phyloP scores from a whole-genome alignment of 2,113 vertebrate genomes.

The Ciconia maguari region DNA sequence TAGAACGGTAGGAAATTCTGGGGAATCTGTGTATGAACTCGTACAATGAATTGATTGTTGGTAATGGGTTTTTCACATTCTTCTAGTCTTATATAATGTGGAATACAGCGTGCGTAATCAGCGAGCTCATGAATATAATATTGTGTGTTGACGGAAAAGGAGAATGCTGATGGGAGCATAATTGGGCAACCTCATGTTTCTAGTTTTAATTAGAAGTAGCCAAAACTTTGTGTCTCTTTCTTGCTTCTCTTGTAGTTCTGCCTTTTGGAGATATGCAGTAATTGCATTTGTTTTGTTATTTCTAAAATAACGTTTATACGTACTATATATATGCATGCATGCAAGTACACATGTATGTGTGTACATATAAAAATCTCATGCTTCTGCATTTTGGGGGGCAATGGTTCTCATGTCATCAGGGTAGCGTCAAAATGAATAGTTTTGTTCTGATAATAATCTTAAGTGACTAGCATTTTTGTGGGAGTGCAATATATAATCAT shows the following conservation, averaged over 20 bases:
- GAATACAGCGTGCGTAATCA: constrained; percentile 51
- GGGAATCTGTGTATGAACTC: constrained; percentile 29
- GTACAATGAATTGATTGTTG: constrained; percentile 75
- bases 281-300: neutral
- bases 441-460: neutral
- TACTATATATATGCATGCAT: accelerated
- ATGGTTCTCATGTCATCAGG: neutral
- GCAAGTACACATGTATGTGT: neutral
- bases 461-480: neutral
- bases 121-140: constrained; percentile 52
- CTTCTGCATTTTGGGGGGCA: neutral
- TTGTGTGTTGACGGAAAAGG: constrained; percentile 44
- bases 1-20: constrained; percentile 87
- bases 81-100: constrained; percentile 66
- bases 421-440: neutral
- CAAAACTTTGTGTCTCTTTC: neutral
- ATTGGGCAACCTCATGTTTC: constrained; percentile 37
- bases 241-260: neutral
- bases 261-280: neutral
- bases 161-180: constrained; percentile 12
- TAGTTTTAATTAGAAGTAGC: constrained; percentile 47
- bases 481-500: neutral
- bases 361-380: neutral
- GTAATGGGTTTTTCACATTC: constrained; percentile 66
- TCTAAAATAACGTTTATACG: neutral